phyloP scores from a whole-genome alignment of 2,888 invertebrate genomes.

The Actias luna region DNA sequence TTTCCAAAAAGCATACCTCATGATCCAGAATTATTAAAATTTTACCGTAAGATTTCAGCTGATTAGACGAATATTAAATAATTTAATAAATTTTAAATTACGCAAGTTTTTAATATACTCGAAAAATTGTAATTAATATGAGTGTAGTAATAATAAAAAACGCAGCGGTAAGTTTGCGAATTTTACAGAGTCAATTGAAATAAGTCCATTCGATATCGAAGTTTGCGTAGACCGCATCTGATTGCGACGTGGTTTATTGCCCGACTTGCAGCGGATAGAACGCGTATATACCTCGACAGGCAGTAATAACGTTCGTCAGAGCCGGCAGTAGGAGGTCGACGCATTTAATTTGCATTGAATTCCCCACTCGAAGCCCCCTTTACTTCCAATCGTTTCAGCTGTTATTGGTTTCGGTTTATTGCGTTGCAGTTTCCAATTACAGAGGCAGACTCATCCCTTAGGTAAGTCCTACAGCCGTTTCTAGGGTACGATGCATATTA shows the following conservation, averaged over 20 bases:
- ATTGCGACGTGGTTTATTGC: too few species aligned
- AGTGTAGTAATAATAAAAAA: neutral
- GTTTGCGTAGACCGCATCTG: neutral
- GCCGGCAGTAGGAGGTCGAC: neutral
- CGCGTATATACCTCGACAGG: neutral
- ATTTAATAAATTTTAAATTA: too few species aligned
- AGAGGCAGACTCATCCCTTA: neutral
- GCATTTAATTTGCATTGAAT: neutral
- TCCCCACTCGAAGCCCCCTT: neutral
- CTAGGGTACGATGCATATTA: neutral
- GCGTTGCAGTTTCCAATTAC: neutral
- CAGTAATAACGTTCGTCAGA: neutral
- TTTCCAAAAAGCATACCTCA: too few species aligned
- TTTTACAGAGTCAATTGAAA: neutral
- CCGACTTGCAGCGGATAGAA: too few species aligned
- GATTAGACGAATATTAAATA: too few species aligned
- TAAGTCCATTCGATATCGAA: neutral
- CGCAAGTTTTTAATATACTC: neutral
- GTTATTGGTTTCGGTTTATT: neutral
- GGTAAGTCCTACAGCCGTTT: neutral
- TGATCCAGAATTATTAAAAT: too few species aligned
- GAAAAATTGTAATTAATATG: too few species aligned
- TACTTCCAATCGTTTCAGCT: neutral
- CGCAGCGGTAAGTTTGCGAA: neutral
- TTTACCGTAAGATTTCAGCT: too few species aligned